phyloP scores from a whole-genome alignment of 2,888 invertebrate genomes.

The Meliscaeva auricollis region DNA sequence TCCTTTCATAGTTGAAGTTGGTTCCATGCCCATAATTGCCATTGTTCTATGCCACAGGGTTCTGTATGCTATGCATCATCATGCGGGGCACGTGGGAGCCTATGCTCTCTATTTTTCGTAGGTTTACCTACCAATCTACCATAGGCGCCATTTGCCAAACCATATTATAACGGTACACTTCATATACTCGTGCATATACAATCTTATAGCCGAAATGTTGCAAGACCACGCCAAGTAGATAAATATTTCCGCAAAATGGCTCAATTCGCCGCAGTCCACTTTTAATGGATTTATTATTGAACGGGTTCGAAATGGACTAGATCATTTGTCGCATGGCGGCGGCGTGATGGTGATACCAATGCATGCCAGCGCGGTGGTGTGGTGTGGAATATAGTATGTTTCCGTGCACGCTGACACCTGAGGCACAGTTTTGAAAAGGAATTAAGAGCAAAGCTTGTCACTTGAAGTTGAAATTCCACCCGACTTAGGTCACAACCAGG shows the following conservation, averaged over 20 bases:
- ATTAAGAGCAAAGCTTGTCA: conserved; percentile 39
- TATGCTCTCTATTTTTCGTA: conserved; percentile 36
- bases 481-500: conserved; percentile 55
- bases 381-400: not conserved
- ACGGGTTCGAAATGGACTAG: conserved; percentile 44
- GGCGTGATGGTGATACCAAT: not conserved
- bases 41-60: conserved; percentile 65
- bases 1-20: conserved; percentile 37
- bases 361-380: not conserved
- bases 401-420: conserved; percentile 48
- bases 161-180: conserved; percentile 3
- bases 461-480: conserved; percentile 57
- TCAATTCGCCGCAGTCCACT: conserved; percentile 60
- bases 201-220: conserved; percentile 48
- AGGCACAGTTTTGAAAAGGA: conserved; percentile 28
- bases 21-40: conserved; percentile 64
- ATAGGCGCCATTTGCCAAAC: conserved; percentile 58
- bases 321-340: conserved; percentile 61
- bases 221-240: conserved; percentile 50
- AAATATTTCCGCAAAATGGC: conserved; percentile 67
- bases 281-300: conserved; percentile 73
- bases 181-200: conserved; percentile 7
- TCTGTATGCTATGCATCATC: conserved; percentile 4
- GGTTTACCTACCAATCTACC: not conserved
- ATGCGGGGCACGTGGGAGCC: conserved; percentile 58